These are phyloP conservation scores for Trichonephila inaurata DNA, from an alignment of 1,140 invertebrate species.

Conservation along the genomic window DNA sequence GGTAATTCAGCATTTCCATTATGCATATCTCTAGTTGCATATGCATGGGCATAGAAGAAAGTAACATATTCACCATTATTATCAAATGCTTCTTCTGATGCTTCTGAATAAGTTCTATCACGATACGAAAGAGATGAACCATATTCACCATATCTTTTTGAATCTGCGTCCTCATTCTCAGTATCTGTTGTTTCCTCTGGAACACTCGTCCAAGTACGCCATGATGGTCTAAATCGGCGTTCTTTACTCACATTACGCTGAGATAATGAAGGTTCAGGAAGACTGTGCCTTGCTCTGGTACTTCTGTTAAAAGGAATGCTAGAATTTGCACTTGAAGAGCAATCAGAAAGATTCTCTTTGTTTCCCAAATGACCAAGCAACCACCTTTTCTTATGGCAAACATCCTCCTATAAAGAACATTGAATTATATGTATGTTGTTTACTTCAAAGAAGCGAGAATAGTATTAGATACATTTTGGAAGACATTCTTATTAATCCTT, in stretches of 20 bases:
- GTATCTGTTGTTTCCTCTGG: conserved; percentile 82
- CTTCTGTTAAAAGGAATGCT: conserved; percentile 49
- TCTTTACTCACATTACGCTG: conserved; percentile 27
- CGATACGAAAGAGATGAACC: conserved; percentile 34
- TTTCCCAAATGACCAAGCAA: conserved; percentile 42
- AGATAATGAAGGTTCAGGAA: conserved; percentile 62
- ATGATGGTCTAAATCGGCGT: conserved; percentile 80
- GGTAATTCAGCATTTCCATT: neutral
- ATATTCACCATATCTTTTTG: conserved; percentile 22
- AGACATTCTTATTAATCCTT: too few relatives aligned
- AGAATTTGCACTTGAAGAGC: conserved; percentile 41
- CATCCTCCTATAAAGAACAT: conserved; percentile 52
- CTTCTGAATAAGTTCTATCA: conserved; percentile 59
- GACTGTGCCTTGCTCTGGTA: conserved; percentile 63
- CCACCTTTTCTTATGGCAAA: conserved; percentile 64
- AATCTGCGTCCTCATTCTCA: conserved; percentile 81
- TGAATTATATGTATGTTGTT: neutral
- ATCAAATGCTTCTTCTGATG: conserved; percentile 77
- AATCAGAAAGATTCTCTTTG: conserved; percentile 57
- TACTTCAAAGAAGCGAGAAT: too few relatives aligned
- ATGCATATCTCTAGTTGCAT: conserved; percentile 72
- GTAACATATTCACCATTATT: conserved; percentile 78
- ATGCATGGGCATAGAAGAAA: conserved; percentile 78
- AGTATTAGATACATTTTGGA: too few relatives aligned
- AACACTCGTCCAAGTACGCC: conserved; percentile 79